A percentile compares a stretch with the other conserved stretches of the same genome.
Conservation (phyloP, 2,797 vertebrate species). For the Cyprinodon diabolis region DNA sequence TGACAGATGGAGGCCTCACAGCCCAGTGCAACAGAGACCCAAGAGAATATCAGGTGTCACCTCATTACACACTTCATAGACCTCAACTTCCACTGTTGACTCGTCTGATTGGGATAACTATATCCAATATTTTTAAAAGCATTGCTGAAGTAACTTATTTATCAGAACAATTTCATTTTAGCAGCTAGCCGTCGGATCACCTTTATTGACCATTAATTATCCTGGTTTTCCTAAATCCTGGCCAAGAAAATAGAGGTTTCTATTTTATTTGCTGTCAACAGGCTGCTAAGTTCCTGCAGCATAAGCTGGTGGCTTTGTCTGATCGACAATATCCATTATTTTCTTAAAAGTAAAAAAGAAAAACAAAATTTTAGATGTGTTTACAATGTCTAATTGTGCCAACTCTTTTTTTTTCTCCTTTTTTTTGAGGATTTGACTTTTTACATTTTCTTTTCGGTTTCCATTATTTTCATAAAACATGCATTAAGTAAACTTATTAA, state of each 20-base stretch:
- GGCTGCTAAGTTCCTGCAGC: slow-evolving; percentile 23
- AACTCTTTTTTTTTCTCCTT: too few relatives aligned
- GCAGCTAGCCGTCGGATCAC: not conserved
- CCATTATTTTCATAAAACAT: too few relatives aligned
- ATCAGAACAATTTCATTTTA: not conserved
- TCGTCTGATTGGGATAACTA: slow-evolving; percentile 55
- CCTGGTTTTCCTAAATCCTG: not conserved
- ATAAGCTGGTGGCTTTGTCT: slow-evolving; percentile 26
- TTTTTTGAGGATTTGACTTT: too few relatives aligned
- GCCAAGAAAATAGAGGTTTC: not conserved
- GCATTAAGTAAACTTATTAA: too few relatives aligned
- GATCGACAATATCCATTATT: slow-evolving; percentile 25
- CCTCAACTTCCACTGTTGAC: slow-evolving; percentile 68
- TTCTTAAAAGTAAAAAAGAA: slow-evolving; percentile 7
- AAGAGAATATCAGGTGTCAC: slow-evolving; percentile 79
- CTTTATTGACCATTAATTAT: not conserved
- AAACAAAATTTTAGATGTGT: too few relatives aligned
- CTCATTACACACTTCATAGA: slow-evolving; percentile 79
- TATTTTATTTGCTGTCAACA: slow-evolving; percentile 32
- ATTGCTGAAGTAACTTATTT: not conserved
- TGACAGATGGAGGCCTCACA: slow-evolving; percentile 80
- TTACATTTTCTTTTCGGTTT: too few relatives aligned
- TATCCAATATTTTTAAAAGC: slow-evolving; percentile 12
- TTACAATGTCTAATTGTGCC: too few relatives aligned
- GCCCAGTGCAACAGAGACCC: slow-evolving; percentile 71